Conservation (phyloP, 2,797 vertebrate species). For the Chromobotia macracanthus region DNA sequence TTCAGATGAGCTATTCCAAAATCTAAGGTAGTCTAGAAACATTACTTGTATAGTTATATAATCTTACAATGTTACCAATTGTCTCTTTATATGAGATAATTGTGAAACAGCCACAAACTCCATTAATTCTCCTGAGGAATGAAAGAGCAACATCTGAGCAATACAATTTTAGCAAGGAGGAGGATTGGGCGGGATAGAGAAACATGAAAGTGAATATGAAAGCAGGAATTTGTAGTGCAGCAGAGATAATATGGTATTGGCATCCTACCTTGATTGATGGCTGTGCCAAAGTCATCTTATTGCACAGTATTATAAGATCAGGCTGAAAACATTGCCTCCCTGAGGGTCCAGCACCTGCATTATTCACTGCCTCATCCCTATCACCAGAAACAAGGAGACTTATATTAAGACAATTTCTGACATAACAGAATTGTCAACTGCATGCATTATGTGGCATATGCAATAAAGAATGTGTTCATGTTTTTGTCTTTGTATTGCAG, state of each 20-base stretch:
- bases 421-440: conserved; percentile 17
- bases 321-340: conserved; percentile 25
- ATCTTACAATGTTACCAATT: neutral
- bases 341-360: conserved; percentile 32
- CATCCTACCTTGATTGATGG: conserved; percentile 48
- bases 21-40: no score
- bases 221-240: conserved; percentile 44
- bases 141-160: conserved; percentile 1
- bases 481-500: neutral
- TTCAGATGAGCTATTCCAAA: no score
- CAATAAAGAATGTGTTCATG: conserved; percentile 13
- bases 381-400: neutral
- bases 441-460: conserved; percentile 10
- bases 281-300: conserved; percentile 38
- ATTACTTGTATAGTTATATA: no score
- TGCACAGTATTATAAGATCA: conserved; percentile 39
- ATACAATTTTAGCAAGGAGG: neutral
- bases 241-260: conserved; percentile 45
- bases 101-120: neutral
- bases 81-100: neutral
- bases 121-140: neutral
- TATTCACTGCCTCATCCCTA: conserved; percentile 41
- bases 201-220: conserved; percentile 41
- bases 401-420: conserved; percentile 28
- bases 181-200: conserved; percentile 14